A percentile compares a stretch with the other conserved stretches of the same genome.
These are phyloP conservation scores for Lissocephala sabroskyi DNA, from an alignment of 2,888 invertebrate genomes.

Conservation along the genomic window DNA sequence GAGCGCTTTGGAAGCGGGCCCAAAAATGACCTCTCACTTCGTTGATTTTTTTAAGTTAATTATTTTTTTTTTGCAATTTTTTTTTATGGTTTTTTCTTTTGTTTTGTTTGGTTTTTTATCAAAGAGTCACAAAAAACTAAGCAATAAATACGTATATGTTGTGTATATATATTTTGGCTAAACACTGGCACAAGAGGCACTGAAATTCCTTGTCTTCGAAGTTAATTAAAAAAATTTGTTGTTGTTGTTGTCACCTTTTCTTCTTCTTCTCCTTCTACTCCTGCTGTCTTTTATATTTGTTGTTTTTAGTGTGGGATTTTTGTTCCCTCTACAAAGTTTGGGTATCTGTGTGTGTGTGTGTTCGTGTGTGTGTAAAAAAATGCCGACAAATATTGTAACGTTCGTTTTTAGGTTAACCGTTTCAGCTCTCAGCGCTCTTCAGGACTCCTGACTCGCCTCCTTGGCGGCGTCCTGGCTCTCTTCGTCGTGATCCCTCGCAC, in stretches of 20 bases:
- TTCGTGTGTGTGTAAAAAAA: constrained; percentile 36
- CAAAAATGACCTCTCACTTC: constrained; percentile 31
- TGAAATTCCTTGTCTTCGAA: constrained; percentile 66
- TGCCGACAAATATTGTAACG: constrained; percentile 49
- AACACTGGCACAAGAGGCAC: constrained; percentile 67
- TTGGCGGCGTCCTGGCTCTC: background rate
- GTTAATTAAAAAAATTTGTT: constrained; percentile 45
- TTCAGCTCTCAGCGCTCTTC: no score
- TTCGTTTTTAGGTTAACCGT: no score
- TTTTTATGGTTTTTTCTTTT: constrained; percentile 26
- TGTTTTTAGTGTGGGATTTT: background rate
- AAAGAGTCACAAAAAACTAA: constrained; percentile 62
- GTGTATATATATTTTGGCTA: constrained; percentile 65
- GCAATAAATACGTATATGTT: constrained; percentile 65
- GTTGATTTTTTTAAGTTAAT: constrained; percentile 8
- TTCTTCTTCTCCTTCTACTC: constrained; percentile 2
- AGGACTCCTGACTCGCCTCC: no score
- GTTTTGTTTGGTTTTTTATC: constrained; percentile 36
- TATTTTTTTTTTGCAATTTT: constrained; percentile 21
- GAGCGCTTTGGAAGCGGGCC: constrained; percentile 13
- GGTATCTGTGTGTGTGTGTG: no score
- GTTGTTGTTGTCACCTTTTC: constrained; percentile 9
- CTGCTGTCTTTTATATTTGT: constrained; percentile 2
- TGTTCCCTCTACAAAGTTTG: no score
- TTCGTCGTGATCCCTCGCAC: background rate